Evolutionary conservation across 2,113 vertebrate species (phyloP).

Genomic region (Catharus fuscescens): DNA sequence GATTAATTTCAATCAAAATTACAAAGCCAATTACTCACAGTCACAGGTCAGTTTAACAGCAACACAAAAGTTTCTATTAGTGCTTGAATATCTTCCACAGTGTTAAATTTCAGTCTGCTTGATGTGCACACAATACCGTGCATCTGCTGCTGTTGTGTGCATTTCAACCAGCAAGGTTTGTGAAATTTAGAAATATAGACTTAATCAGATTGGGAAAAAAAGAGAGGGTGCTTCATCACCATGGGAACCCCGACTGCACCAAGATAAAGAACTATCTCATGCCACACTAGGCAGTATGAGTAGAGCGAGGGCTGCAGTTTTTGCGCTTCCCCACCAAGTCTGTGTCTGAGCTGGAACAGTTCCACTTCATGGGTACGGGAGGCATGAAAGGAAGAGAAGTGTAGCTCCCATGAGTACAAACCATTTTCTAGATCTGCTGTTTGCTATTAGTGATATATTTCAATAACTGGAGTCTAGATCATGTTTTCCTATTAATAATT

Average conservation of each 20-base stretch:
- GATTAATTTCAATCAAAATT: slow-evolving; percentile 67
- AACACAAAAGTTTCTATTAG: slow-evolving; percentile 26
- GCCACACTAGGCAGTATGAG: neutral
- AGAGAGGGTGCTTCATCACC: neutral
- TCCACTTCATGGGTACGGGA: fast-evolving
- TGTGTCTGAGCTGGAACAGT: neutral
- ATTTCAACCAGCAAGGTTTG: neutral
- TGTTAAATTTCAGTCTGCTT: slow-evolving; percentile 16
- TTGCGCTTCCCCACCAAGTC: fast-evolving
- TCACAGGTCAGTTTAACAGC: slow-evolving; percentile 40
- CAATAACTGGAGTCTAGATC: neutral
- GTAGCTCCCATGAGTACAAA: neutral
- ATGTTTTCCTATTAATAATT: neutral
- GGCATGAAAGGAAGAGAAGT: neutral
- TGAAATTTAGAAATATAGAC: neutral
- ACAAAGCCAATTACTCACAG: slow-evolving; percentile 61
- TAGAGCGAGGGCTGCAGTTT: neutral
- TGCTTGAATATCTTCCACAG: slow-evolving; percentile 3
- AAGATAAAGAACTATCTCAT: neutral
- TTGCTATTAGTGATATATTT: neutral
- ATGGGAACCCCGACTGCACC: neutral
- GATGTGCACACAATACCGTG: neutral
- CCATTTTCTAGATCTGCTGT: neutral
- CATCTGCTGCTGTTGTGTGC: neutral
- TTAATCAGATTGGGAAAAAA: neutral